phyloP scores from a whole-genome alignment of 2,113 vertebrate genomes.

The Lichenostomus cassidix region DNA sequence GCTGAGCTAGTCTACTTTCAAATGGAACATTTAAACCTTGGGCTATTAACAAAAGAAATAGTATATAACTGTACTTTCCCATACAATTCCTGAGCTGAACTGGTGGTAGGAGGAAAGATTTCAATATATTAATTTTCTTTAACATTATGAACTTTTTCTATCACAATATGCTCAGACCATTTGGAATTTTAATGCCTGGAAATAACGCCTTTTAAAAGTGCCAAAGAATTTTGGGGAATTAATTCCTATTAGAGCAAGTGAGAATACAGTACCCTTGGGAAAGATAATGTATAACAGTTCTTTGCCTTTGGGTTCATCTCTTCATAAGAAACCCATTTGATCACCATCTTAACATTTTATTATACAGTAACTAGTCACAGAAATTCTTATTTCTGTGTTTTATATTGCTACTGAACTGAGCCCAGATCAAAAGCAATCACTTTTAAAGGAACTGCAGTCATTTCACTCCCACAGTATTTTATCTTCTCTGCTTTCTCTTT shows the following conservation, averaged over 20 bases:
- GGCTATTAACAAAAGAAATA: not conserved
- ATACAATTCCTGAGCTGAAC: not conserved
- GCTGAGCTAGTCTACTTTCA: not conserved
- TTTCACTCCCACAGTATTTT: not conserved
- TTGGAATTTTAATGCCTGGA: not conserved
- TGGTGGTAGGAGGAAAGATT: not conserved
- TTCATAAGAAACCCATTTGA: not conserved
- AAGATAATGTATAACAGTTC: not conserved
- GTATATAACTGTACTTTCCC: not conserved
- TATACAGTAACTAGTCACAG: not conserved
- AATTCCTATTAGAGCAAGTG: not conserved
- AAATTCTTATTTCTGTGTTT: not conserved
- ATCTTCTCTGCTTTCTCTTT: not conserved
- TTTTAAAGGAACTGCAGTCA: not conserved
- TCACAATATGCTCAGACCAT: not conserved
- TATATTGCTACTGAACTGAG: not conserved
- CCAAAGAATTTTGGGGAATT: not conserved
- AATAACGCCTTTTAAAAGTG: not conserved
- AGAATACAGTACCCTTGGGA: not conserved
- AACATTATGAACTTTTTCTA: not conserved
- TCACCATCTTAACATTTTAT: not conserved
- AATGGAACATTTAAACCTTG: not conserved
- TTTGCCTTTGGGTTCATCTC: not conserved
- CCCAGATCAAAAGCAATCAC: not conserved
- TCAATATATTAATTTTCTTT: not conserved